Percentiles rank a stretch among this genome's conserved stretches.
These are phyloP conservation scores for Eremobia ochroleuca DNA, from an alignment of 2,888 invertebrate species.

Conservation along the genomic window DNA sequence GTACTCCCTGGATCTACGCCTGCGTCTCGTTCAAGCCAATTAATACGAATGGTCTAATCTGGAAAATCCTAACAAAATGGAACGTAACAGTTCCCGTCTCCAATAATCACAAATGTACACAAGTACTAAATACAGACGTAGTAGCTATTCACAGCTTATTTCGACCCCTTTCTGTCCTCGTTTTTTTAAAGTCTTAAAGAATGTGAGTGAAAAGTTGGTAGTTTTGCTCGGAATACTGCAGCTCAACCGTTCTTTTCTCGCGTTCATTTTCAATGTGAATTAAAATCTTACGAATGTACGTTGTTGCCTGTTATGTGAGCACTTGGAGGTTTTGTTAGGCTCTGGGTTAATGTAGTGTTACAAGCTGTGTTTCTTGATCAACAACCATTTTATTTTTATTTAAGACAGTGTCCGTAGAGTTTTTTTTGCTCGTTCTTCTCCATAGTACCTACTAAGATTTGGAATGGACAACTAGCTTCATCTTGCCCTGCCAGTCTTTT, in stretches of 20 bases:
- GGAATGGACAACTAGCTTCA: background rate
- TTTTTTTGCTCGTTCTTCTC: background rate
- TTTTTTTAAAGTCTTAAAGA: conserved; percentile 64
- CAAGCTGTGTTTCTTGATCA: background rate
- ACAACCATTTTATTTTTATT: background rate
- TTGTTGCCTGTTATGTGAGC: conserved; percentile 16
- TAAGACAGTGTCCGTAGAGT: background rate
- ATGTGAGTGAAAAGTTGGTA: conserved; percentile 67
- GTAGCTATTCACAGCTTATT: conserved; percentile 72
- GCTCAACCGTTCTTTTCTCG: conserved; percentile 60
- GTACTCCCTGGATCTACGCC: background rate
- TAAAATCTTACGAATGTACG: conserved; percentile 59
- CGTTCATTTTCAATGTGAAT: conserved; percentile 62
- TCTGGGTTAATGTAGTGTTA: background rate
- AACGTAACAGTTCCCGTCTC: conserved; percentile 20
- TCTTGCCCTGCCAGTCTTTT: background rate
- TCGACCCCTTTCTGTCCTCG: conserved; percentile 60
- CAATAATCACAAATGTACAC: conserved; percentile 67
- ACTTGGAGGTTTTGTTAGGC: conserved; percentile 6
- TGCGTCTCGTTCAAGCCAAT: background rate
- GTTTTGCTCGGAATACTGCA: conserved; percentile 54
- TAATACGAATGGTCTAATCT: background rate
- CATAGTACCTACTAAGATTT: background rate
- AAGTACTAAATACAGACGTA: conserved; percentile 66
- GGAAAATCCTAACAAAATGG: background rate